Conservation (phyloP, 2,113 vertebrate genomes). For the Reinhardtius hippoglossoides region DNA sequence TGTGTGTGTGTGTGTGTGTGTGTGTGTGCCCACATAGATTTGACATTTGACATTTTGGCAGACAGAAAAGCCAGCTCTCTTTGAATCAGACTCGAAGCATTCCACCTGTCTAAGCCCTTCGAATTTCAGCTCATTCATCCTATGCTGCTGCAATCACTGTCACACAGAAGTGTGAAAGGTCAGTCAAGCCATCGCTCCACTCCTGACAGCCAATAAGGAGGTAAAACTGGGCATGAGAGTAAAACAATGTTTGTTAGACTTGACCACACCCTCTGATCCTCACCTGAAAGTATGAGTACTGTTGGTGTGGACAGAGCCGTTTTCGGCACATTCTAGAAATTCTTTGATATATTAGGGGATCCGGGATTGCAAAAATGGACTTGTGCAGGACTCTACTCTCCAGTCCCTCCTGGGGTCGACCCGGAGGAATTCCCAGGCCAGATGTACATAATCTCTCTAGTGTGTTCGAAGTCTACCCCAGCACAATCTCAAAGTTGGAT, state of each 20-base stretch:
- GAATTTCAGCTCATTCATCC: conserved; percentile 23
- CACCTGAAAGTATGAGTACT: not conserved
- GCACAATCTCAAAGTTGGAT: not conserved
- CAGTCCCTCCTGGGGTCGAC: too few species aligned
- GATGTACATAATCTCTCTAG: not conserved
- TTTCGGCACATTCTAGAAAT: not conserved
- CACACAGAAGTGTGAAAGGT: conserved; percentile 30
- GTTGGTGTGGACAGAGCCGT: not conserved
- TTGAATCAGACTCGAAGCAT: conserved; percentile 36
- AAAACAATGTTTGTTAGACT: not conserved
- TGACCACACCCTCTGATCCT: not conserved
- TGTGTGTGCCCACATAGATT: not conserved
- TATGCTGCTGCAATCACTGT: conserved; percentile 22
- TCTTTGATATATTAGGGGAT: too few species aligned
- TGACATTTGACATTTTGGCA: conserved; percentile 58
- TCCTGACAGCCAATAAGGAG: not conserved
- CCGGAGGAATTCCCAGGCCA: too few species aligned
- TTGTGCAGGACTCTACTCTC: too few species aligned
- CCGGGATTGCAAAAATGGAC: too few species aligned
- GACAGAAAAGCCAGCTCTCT: conserved; percentile 39
- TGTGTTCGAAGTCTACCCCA: not conserved
- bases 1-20: too few species aligned
- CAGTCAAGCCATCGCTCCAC: conserved; percentile 11
- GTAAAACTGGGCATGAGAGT: not conserved
- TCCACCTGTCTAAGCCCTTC: conserved; percentile 32